Base-by-base conservation (phyloP, 2,888 invertebrate species). In the Apomyelois bistriatella region DNA sequence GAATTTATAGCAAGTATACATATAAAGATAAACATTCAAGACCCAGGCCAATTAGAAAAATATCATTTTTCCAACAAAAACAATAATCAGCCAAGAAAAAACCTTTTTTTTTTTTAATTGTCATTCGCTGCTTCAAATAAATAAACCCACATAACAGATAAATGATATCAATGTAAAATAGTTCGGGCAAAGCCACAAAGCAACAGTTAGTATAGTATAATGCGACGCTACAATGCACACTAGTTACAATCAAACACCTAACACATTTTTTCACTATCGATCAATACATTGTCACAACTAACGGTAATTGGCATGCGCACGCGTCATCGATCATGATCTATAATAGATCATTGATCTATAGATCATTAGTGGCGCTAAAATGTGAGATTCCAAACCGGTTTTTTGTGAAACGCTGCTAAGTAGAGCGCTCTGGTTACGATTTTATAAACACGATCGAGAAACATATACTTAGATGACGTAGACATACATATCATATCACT, bases 331-430 rank as follows among this genome's bases (percentile, higher is more conserved):
- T 56, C 59, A 56, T 53, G 61, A 61, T 58, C 58, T 22, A 22
- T 22, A n/a, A n/a, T n/a, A 52, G 61, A 61, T 59, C 59, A 58
- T 49, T 59, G 56, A 53, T 55, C 53, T 48, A 62, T 58, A 56
- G 59, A 62, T 49, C 48, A 49, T 49, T 49, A 49, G 49, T 49
- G 49, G 49, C 49, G 49, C 49, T 49, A 28, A 49, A 49, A 40
- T 40, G 38, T 40, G 49, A 40, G 49, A 49, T 28, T 49, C 30
- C 28, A 40, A 49, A 49, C 49, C 38, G 49, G 49, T 49, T 48
- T 48, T 16, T 40, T 30, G 28, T 40, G 38, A 30, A 49, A 40
- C 46, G 46, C 13, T 15, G 32, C 13, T 28, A 9, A 46, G 46
- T 46, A 4, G 30, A 46, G 7, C 22, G 46, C 32, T 32, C 32